A percentile compares a stretch with the other conserved stretches of the same genome.
phyloP scores from a whole-genome alignment of 2,888 invertebrate genomes.

The Diarsia dahlii region DNA sequence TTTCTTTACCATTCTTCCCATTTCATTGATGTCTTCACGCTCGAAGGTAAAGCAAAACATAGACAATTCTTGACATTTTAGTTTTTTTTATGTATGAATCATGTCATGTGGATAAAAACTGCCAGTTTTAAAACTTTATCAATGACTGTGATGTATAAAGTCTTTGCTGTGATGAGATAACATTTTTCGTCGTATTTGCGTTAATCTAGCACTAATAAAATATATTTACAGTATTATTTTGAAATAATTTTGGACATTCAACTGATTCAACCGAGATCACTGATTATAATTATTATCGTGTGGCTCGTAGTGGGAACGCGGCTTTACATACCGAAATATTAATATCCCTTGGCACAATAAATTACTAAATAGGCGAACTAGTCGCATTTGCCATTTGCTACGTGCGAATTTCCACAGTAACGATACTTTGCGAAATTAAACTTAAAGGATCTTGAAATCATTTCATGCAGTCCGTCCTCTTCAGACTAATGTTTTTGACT shows the following conservation, averaged over 20 bases:
- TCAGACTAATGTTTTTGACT: no score
- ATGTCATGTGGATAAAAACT: slow-evolving; percentile 57
- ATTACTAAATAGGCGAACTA: no score
- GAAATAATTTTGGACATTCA: background rate
- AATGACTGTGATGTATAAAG: background rate
- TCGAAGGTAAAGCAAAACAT: slow-evolving; percentile 71
- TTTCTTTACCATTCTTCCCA: slow-evolving; percentile 78
- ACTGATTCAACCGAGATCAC: background rate
- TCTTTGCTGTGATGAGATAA: background rate
- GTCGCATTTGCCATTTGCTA: no score
- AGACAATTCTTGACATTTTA: slow-evolving; percentile 73
- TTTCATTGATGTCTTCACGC: slow-evolving; percentile 77
- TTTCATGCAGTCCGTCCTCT: no score
- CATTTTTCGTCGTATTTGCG: background rate
- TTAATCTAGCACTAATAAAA: background rate
- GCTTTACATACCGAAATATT: no score
- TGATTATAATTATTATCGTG: background rate
- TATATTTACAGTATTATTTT: background rate
- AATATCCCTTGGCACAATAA: no score
- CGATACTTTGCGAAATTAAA: no score
- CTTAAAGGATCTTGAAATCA: no score
- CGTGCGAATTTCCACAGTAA: no score
- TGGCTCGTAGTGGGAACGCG: no score
- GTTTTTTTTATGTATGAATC: slow-evolving; percentile 54
- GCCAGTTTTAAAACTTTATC: slow-evolving; percentile 41